These are phyloP conservation scores for Harmothoe impar DNA, from an alignment of 2,888 invertebrate species.

Conservation along the genomic window DNA sequence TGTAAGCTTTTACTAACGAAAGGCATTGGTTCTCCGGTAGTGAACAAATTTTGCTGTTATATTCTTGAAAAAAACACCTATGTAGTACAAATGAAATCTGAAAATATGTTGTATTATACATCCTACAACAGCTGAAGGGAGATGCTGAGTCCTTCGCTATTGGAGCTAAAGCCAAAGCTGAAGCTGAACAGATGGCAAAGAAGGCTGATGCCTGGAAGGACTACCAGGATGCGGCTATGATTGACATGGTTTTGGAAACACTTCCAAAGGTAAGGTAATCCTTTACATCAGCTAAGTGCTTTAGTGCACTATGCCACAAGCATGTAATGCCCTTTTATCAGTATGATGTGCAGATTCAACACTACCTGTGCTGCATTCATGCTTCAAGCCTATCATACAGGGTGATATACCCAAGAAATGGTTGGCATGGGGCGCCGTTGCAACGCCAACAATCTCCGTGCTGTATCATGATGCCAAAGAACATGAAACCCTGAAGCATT, in stretches of 20 bases:
- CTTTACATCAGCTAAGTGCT: not conserved
- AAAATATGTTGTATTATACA: no score
- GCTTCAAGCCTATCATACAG: not conserved
- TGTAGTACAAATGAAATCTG: no score
- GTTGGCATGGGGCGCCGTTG: no score
- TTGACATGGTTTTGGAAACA: slow-evolving; percentile 96
- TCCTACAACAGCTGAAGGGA: slow-evolving; percentile 87
- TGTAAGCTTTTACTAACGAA: no score
- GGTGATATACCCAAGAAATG: not conserved
- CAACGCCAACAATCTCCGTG: no score
- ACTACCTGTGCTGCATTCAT: not conserved
- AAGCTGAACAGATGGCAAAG: slow-evolving; percentile 98
- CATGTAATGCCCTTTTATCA: not conserved
- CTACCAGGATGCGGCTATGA: slow-evolving; percentile 88
- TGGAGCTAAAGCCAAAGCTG: slow-evolving; percentile 96
- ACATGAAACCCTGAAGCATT: no score
- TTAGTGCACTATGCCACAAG: not conserved
- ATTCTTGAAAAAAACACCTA: no score
- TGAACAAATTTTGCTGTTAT: no score
- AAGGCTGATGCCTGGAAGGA: slow-evolving; percentile 99
- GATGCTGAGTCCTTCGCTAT: slow-evolving; percentile 92
- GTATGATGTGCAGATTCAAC: no score
- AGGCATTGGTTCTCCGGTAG: no score
- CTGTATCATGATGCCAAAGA: no score
- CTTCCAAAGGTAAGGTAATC: slow-evolving; percentile 92